phyloP scores from a whole-genome alignment of 2,113 vertebrate species.

The Nannobrachium achirus region DNA sequence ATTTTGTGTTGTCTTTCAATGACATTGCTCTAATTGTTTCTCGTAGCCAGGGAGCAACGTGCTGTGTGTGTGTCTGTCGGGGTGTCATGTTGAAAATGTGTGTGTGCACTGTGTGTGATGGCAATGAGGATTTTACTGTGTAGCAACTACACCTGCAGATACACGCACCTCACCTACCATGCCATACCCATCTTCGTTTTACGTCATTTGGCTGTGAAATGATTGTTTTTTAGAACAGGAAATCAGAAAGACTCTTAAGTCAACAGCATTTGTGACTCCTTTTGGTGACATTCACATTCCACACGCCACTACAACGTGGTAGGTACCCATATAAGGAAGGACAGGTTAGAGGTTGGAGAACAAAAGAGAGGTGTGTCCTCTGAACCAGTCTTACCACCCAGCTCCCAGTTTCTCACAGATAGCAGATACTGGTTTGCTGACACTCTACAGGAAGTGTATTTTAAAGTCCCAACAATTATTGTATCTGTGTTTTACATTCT shows the following conservation, averaged over 20 bases:
- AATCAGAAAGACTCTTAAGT: conserved; percentile 17
- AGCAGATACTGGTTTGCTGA: conserved; percentile 52
- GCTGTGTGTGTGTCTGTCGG: conserved; percentile 17
- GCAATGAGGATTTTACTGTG: neutral
- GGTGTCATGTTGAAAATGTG: conserved; percentile 33
- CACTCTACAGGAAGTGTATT: conserved; percentile 29
- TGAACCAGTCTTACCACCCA: conserved; percentile 77
- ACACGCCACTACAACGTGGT: neutral
- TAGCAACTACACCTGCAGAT: conserved; percentile 17
- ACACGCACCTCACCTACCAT: neutral
- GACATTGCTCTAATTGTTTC: conserved; percentile 46
- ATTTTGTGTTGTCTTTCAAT: conserved; percentile 31
- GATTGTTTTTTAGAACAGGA: neutral
- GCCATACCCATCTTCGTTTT: neutral
- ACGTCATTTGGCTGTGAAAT: neutral
- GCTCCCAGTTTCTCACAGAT: conserved; percentile 65
- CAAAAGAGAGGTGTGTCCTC: conserved; percentile 64
- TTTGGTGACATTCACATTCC: conserved; percentile 1
- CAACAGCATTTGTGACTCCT: neutral
- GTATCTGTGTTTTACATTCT: conserved; percentile 3
- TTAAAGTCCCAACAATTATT: conserved; percentile 12
- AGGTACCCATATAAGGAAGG: conserved; percentile 62
- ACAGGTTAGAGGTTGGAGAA: conserved; percentile 20
- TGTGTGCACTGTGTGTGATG: conserved; percentile 30
- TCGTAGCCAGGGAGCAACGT: conserved; percentile 10